Conservation (phyloP, 2,797 vertebrate genomes). For the Loris lydekkerianus region DNA sequence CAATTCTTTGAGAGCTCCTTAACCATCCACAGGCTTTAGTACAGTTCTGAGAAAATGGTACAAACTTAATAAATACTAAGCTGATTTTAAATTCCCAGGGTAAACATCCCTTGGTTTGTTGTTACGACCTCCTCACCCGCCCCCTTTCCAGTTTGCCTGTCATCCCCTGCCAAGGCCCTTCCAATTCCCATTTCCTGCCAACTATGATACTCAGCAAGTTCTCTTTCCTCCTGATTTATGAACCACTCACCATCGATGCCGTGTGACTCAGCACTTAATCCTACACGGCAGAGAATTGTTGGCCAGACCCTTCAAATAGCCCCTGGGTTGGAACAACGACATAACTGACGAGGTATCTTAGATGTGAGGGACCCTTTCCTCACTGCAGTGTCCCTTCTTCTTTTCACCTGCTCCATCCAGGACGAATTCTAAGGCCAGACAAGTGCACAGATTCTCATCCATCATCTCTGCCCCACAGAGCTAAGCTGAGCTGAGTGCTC, state of each 20-base stretch:
- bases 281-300: neutral
- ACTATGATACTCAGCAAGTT: neutral
- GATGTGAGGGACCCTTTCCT: neutral
- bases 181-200: neutral
- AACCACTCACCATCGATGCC: neutral
- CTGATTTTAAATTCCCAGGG: neutral
- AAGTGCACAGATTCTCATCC: neutral
- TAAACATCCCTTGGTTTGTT: neutral
- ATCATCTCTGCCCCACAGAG: neutral
- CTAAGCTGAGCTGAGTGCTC: neutral
- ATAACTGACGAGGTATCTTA: neutral
- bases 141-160: neutral
- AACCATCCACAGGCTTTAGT: neutral
- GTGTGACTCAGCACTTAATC: neutral
- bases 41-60: neutral
- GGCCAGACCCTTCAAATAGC: neutral
- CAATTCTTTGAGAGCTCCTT: neutral
- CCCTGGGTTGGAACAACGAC: neutral
- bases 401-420: neutral
- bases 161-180: neutral
- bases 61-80: neutral
- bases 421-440: neutral
- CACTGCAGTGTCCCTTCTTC: fast-evolving
- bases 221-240: neutral
- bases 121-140: neutral